These are phyloP conservation scores for Platycnemis pennipes DNA, from an alignment of 2,888 invertebrate species.

Conservation along the genomic window DNA sequence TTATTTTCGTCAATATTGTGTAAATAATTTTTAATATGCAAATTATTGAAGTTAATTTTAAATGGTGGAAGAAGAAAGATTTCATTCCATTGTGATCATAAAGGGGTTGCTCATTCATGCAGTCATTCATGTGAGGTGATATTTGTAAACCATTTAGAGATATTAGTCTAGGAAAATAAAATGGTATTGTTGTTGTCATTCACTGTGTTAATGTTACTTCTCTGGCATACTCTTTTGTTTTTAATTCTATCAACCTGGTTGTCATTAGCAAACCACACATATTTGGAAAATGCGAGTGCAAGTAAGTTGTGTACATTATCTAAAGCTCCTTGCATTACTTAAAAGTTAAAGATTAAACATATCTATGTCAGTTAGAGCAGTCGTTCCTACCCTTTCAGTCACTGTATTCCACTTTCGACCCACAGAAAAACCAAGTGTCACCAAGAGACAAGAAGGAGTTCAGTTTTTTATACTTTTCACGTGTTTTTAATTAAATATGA, in stretches of 20 bases:
- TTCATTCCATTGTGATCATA: constrained; percentile 7
- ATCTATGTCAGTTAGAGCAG: no score
- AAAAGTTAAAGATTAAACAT: no score
- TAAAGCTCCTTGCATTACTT: no score
- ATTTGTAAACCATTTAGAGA: neutral
- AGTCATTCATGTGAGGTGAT: constrained; percentile 38
- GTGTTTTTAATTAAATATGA: no score
- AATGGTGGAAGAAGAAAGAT: neutral
- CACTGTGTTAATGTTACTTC: neutral
- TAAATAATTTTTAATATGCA: constrained; percentile 16
- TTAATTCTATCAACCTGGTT: no score
- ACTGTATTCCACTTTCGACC: no score
- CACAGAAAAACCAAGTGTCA: no score
- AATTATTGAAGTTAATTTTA: neutral
- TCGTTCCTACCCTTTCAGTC: no score
- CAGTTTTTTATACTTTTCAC: no score
- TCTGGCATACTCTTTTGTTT: neutral
- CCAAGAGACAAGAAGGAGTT: no score
- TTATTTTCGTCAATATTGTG: neutral
- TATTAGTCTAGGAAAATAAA: neutral
- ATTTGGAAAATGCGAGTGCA: neutral
- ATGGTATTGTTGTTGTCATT: constrained; percentile 2
- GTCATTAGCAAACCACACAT: neutral
- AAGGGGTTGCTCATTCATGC: constrained; percentile 40
- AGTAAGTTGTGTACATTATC: no score